Conservation (phyloP, 2,797 vertebrate species). For the Pangasius macronema region DNA sequence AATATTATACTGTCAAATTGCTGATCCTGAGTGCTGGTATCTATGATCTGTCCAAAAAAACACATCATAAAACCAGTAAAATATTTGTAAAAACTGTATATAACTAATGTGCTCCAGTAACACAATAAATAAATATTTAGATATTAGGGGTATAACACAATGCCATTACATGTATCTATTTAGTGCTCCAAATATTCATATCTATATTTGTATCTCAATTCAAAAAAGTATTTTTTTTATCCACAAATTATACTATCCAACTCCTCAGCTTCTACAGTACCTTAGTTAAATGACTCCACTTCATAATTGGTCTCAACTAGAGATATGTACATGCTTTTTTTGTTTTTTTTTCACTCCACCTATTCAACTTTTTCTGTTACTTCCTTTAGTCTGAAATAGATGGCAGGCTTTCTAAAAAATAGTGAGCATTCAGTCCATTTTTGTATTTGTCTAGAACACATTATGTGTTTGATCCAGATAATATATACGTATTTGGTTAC, state of each 20-base stretch:
- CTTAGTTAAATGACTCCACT: background rate
- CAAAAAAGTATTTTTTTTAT: background rate
- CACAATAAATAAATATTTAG: too few relatives aligned
- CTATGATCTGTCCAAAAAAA: background rate
- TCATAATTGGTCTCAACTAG: background rate
- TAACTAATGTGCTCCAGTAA: too few relatives aligned
- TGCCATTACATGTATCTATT: background rate
- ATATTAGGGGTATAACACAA: too few relatives aligned
- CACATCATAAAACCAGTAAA: background rate
- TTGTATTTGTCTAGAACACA: background rate
- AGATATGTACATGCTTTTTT: background rate
- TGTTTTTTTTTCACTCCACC: background rate
- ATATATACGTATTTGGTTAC: background rate
- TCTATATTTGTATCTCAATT: background rate
- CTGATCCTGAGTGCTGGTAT: conserved; percentile 2
- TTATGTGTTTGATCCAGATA: background rate
- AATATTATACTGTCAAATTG: background rate
- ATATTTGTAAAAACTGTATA: too few relatives aligned
- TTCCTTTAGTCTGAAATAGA: background rate
- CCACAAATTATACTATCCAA: background rate
- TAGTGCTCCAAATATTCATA: background rate
- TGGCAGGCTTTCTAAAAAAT: background rate
- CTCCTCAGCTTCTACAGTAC: background rate
- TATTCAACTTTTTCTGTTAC: background rate
- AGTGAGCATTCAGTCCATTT: background rate